Conservation (phyloP, 2,113 vertebrate genomes). For the Arvicanthis niloticus region DNA sequence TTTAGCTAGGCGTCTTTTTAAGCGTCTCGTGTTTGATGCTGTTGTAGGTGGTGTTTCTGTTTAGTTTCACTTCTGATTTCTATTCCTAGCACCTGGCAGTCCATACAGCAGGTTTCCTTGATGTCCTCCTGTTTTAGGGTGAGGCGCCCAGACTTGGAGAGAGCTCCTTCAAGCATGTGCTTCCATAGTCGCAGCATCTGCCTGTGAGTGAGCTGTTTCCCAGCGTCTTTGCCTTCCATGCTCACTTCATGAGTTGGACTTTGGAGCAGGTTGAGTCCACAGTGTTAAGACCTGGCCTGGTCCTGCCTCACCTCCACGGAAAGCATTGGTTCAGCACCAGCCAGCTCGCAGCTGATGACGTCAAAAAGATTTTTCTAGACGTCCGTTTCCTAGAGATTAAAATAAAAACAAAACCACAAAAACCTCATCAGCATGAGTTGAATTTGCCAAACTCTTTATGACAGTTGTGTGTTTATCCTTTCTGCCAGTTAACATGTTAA, state of each 20-base stretch:
- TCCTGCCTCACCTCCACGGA: neutral
- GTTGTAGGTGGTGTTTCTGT: neutral
- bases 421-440: neutral
- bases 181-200: neutral
- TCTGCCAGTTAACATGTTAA: neutral
- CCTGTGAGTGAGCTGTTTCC: neutral
- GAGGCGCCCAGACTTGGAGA: conserved; percentile 17
- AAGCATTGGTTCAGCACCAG: neutral
- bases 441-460: neutral
- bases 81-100: neutral
- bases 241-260: neutral
- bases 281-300: neutral
- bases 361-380: neutral
- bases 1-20: neutral
- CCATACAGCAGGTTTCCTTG: neutral
- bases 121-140: neutral
- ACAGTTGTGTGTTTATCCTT: neutral
- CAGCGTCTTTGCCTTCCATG: neutral
- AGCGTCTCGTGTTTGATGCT: neutral
- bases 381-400: neutral
- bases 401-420: neutral
- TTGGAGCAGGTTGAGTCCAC: neutral
- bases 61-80: neutral
- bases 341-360: neutral
- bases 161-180: neutral